phyloP scores from a whole-genome alignment of 1,140 invertebrate genomes.

The Drosophila littoralis region DNA sequence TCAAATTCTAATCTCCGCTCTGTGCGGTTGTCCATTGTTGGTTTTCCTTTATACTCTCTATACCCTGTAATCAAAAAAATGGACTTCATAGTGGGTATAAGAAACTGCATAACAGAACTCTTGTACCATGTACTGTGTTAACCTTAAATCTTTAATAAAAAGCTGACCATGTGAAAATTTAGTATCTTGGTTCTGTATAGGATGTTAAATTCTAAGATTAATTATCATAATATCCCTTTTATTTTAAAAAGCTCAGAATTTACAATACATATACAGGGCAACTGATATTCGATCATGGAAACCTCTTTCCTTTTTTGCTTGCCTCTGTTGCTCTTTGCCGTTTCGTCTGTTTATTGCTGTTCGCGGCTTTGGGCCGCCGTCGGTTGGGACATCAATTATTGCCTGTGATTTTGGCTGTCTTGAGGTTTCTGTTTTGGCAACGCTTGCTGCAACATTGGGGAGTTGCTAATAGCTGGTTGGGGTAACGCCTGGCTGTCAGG shows the following conservation, averaged over 20 bases:
- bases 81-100: no score
- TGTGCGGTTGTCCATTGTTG: slow-evolving; percentile 48
- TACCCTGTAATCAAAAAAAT: not conserved
- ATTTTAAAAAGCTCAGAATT: no score
- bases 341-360: slow-evolving; percentile 65
- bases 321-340: slow-evolving; percentile 21
- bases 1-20: slow-evolving; percentile 73
- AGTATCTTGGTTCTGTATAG: not conserved
- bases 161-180: not conserved
- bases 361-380: slow-evolving; percentile 53
- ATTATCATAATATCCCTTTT: no score
- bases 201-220: not conserved
- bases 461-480: slow-evolving; percentile 29
- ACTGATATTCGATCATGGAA: not conserved
- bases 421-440: slow-evolving; percentile 37
- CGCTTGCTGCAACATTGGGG: slow-evolving; percentile 21
- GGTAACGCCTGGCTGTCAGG: not conserved
- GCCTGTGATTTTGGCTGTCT: slow-evolving; percentile 65
- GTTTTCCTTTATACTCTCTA: slow-evolving; percentile 24
- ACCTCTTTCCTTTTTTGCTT: not conserved
- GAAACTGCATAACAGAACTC: no score
- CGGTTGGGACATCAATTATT: slow-evolving; percentile 67
- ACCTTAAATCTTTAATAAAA: no score
- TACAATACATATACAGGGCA: slow-evolving; percentile 5
- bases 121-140: no score